These are phyloP conservation scores for Megalonaias nervosa DNA, from an alignment of 1,140 invertebrate species.

Conservation along the genomic window DNA sequence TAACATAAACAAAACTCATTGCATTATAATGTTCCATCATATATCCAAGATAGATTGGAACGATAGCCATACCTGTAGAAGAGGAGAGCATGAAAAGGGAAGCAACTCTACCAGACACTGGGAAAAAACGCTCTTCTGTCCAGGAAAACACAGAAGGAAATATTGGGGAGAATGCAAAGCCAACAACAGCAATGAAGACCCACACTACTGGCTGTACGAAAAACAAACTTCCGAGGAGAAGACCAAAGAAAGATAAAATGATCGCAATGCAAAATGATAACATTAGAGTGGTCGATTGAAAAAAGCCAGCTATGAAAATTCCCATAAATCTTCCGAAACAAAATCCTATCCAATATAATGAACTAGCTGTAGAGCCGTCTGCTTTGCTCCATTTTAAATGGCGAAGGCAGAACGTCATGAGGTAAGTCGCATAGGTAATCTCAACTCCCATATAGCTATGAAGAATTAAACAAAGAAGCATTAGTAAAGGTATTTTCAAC, in stretches of 20 bases:
- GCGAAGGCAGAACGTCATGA: too few species aligned
- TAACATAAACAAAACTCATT: conserved; percentile 29
- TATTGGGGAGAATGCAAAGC: conserved; percentile 28
- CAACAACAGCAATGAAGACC: conserved; percentile 12
- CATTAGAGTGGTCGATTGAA: conserved; percentile 4
- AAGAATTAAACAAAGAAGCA: too few species aligned
- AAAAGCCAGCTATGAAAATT: not conserved
- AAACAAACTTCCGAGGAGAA: conserved; percentile 1
- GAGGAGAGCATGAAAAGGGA: conserved; percentile 14
- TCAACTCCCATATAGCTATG: too few species aligned
- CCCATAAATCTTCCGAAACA: too few species aligned
- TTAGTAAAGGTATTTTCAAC: too few species aligned
- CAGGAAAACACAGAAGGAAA: conserved; percentile 30
- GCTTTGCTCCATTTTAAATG: too few species aligned
- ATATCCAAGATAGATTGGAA: conserved; percentile 22
- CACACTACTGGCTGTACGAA: conserved; percentile 11
- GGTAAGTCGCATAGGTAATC: too few species aligned
- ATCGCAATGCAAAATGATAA: conserved; percentile 1
- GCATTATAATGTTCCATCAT: conserved; percentile 29
- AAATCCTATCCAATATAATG: too few species aligned
- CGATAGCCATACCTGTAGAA: not conserved
- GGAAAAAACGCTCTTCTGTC: conserved; percentile 16
- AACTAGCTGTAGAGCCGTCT: too few species aligned
- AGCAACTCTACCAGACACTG: conserved; percentile 17
- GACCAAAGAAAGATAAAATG: not conserved